Evolutionary conservation across 1,140 invertebrate species (phyloP).

Genomic region (Drosophila albomicans): DNA sequence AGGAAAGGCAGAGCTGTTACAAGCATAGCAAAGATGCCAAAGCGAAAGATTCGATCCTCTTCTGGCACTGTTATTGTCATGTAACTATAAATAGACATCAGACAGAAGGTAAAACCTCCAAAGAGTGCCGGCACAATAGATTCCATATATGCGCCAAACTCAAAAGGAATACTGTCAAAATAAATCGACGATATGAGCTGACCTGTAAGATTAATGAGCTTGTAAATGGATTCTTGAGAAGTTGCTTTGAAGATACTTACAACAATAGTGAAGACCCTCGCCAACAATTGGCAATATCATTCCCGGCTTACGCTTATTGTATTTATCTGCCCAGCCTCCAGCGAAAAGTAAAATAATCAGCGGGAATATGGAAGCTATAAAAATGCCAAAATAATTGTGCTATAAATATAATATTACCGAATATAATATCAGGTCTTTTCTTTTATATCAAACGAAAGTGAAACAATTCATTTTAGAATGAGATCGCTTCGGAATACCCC

Average conservation of each 20-base stretch:
- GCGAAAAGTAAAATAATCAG: conserved; percentile 88
- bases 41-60: conserved; percentile 87
- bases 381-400: neutral
- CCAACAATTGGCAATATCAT: conserved; percentile 88
- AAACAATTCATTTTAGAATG: neutral
- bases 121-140: conserved; percentile 86
- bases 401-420: neutral
- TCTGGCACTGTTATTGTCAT: conserved; percentile 87
- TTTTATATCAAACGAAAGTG: neutral
- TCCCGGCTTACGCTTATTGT: conserved; percentile 88
- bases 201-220: conserved; percentile 36
- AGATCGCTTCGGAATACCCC: neutral
- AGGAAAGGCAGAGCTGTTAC: conserved; percentile 74
- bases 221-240: neutral
- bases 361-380: conserved; percentile 86
- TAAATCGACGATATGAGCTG: conserved; percentile 78
- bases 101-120: conserved; percentile 87
- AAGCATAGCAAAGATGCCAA: conserved; percentile 84
- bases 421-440: neutral
- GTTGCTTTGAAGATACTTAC: conserved; percentile 47
- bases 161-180: conserved; percentile 85
- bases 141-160: conserved; percentile 86
- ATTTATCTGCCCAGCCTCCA: conserved; percentile 88
- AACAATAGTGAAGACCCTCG: conserved; percentile 84
- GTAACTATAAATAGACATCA: conserved; percentile 88